These are phyloP conservation scores for Lasiurus cinereus DNA, from an alignment of 2,113 vertebrate genomes.

Conservation along the genomic window DNA sequence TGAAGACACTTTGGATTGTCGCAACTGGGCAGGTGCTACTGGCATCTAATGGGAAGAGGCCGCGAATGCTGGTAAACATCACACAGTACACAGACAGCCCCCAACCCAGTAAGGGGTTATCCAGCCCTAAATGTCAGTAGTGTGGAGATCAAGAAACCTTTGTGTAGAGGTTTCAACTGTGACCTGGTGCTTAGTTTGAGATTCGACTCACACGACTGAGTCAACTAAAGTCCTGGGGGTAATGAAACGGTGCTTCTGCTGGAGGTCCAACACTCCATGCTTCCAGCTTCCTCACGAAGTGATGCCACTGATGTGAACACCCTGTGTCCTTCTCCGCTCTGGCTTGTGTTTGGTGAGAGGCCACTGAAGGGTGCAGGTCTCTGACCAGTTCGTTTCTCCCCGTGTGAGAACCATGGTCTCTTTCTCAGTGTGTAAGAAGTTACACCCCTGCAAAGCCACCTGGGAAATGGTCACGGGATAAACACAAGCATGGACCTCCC, in stretches of 20 bases:
- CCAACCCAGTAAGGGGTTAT: fast-evolving
- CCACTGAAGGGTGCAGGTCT: neutral
- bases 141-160: neutral
- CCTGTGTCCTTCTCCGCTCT: neutral
- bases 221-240: neutral
- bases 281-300: conserved; percentile 50
- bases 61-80: neutral
- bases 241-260: conserved; percentile 58
- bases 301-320: conserved; percentile 33
- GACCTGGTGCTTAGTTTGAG: neutral
- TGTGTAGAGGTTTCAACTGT: neutral
- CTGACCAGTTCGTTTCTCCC: neutral
- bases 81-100: fast-evolving
- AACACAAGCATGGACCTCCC: too few species aligned
- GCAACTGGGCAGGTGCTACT: neutral
- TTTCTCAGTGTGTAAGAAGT: neutral
- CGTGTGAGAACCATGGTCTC: neutral
- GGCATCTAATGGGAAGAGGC: neutral
- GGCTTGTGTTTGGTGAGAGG: conserved; percentile 39
- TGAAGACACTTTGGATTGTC: neutral
- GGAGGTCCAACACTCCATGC: neutral
- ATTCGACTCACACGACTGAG: neutral
- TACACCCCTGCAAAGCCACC: neutral
- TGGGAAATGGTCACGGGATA: neutral
- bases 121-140: neutral